phyloP scores from a whole-genome alignment of 1,140 invertebrate species.

The Papilio helenus region DNA sequence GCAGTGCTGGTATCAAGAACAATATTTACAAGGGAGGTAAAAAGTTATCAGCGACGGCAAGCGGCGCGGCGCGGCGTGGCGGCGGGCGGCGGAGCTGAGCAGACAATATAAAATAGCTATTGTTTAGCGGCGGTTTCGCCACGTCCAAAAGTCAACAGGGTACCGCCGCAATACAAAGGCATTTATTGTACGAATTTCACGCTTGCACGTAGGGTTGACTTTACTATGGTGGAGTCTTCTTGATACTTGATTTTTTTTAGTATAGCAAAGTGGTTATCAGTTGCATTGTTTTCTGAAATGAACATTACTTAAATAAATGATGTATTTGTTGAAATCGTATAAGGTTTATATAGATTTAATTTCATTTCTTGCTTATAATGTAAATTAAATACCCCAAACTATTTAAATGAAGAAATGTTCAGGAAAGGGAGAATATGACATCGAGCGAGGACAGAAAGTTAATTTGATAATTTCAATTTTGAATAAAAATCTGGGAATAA shows the following conservation, averaged over 20 bases:
- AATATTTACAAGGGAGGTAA: constrained; percentile 40
- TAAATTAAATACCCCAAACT: too few relatives aligned
- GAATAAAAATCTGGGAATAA: neutral
- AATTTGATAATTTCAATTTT: neutral
- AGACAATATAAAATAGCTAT: constrained; percentile 49
- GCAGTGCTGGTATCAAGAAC: constrained; percentile 19
- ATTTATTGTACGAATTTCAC: constrained; percentile 80
- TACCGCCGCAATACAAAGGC: constrained; percentile 72
- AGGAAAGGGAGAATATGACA: neutral
- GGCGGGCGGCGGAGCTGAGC: neutral
- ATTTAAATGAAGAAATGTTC: neutral
- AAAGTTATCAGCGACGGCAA: constrained; percentile 39
- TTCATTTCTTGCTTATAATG: too few relatives aligned
- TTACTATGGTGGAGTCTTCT: constrained; percentile 40
- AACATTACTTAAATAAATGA: too few relatives aligned
- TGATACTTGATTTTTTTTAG: constrained; percentile 52
- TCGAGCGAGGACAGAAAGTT: neutral
- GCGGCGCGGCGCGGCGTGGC: neutral
- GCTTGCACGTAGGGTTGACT: constrained; percentile 68
- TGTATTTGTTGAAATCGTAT: too few relatives aligned
- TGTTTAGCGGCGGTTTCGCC: constrained; percentile 58
- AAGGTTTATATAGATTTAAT: too few relatives aligned
- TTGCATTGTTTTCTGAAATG: too few relatives aligned
- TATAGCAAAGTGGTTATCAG: too few relatives aligned
- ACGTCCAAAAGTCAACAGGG: constrained; percentile 75